A percentile compares a stretch with the other conserved stretches of the same genome.
Conservation (phyloP, 1,140 invertebrate species). For the Ceratosolen solmsi region DNA sequence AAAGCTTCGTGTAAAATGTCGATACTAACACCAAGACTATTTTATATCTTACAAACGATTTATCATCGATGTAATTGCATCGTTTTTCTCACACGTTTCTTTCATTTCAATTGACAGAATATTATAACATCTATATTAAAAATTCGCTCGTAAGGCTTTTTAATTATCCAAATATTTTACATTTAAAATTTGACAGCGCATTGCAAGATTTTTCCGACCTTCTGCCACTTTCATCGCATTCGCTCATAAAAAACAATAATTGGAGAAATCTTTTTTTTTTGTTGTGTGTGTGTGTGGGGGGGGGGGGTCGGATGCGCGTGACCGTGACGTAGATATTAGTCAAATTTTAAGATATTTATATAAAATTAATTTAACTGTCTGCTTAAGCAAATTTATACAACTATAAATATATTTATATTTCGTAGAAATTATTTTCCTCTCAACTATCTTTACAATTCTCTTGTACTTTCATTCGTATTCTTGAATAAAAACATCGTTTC, state of each 20-base stretch:
- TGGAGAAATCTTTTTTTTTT: neutral
- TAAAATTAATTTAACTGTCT: constrained; percentile 8
- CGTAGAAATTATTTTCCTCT: constrained; percentile 1
- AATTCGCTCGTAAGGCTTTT: neutral
- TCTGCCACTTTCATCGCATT: neutral
- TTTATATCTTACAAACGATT: constrained; percentile 12
- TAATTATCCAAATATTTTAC: neutral
- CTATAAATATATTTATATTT: neutral
- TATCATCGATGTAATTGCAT: constrained; percentile 33
- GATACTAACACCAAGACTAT: constrained; percentile 28
- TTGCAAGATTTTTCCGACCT: constrained; percentile 3
- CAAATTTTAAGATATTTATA: constrained; percentile 10
- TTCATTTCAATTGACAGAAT: constrained; percentile 36
- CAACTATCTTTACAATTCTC: neutral
- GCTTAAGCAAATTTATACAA: neutral
- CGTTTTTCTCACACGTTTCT: neutral
- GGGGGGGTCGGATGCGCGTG: neutral
- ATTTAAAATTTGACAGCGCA: constrained; percentile 40
- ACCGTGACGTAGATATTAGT: constrained; percentile 15
- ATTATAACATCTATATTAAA: constrained; percentile 21
- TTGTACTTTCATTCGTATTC: constrained; percentile 9
- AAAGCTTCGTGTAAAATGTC: too few species aligned
- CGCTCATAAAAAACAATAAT: constrained; percentile 13
- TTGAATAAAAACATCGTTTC: constrained; percentile 6
- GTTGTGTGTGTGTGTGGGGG: too few species aligned